Evolutionary conservation across 2,888 invertebrate genomes (phyloP).

Genomic region (Ophion ellenae): DNA sequence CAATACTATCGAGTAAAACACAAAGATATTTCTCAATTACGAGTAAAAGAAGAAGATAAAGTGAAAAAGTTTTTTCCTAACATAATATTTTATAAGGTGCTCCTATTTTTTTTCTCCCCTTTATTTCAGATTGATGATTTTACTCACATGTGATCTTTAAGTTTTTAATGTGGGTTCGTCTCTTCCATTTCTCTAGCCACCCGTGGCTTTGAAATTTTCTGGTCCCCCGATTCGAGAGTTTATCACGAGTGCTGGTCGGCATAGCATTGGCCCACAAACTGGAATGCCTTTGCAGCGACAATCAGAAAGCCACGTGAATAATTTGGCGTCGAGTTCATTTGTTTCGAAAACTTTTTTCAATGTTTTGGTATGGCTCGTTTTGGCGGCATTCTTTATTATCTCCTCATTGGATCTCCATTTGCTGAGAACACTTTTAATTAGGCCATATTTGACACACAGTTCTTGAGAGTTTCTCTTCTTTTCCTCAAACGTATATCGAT

Average conservation of each 20-base stretch:
- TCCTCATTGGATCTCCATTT: conserved; percentile 10
- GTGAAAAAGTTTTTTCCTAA: too few relatives aligned
- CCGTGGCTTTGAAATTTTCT: conserved; percentile 55
- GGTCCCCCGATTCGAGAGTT: conserved; percentile 53
- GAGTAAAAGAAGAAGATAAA: too few relatives aligned
- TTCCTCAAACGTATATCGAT: conserved; percentile 10
- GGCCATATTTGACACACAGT: conserved; percentile 51
- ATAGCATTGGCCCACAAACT: conserved; percentile 56
- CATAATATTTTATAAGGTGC: too few relatives aligned
- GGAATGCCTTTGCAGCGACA: conserved; percentile 59
- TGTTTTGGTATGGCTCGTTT: conserved; percentile 51
- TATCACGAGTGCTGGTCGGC: conserved; percentile 54
- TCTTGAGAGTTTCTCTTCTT: conserved; percentile 51
- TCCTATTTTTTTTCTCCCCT: conserved; percentile 17
- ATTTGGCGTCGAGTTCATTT: conserved; percentile 51
- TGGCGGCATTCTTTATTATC: conserved; percentile 50
- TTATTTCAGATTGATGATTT: conserved; percentile 45
- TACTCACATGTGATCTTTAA: neutral
- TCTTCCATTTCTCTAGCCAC: conserved; percentile 60
- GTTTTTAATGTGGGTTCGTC: conserved; percentile 51
- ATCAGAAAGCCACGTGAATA: conserved; percentile 59
- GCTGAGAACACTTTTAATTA: conserved; percentile 51
- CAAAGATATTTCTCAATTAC: too few relatives aligned
- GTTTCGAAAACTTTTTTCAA: conserved; percentile 50
- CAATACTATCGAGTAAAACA: neutral